Conservation (phyloP, 2,797 vertebrate species). For the Mastacembelus armatus region DNA sequence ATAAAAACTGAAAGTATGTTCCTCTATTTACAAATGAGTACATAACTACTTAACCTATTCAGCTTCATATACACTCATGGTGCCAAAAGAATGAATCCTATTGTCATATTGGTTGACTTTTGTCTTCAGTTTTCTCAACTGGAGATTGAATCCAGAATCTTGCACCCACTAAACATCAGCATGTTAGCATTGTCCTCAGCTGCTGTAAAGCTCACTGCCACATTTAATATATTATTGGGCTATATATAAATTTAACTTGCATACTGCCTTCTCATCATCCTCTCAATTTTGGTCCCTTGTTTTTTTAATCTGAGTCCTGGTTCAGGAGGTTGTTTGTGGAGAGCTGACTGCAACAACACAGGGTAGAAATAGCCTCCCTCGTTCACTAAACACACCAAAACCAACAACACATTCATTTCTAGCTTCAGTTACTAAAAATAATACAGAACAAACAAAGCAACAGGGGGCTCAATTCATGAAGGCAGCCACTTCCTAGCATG, state of each 20-base stretch:
- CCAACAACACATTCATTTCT: slow-evolving; percentile 67
- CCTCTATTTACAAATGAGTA: slow-evolving; percentile 21
- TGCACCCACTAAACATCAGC: not conserved
- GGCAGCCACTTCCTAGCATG: slow-evolving; percentile 61
- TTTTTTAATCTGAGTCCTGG: slow-evolving; percentile 5
- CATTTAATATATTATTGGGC: not conserved
- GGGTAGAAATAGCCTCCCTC: slow-evolving; percentile 66
- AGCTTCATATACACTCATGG: not conserved
- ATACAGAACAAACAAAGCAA: slow-evolving; percentile 75
- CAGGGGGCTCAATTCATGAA: slow-evolving; percentile 68
- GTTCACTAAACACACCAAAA: slow-evolving; percentile 66
- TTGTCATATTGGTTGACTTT: too few species aligned
- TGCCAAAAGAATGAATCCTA: not conserved
- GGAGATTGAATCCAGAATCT: too few species aligned
- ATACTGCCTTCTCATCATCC: slow-evolving; percentile 12
- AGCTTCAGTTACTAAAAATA: slow-evolving; percentile 75
- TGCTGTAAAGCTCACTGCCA: not conserved
- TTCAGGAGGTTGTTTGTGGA: slow-evolving; percentile 58
- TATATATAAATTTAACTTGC: not conserved
- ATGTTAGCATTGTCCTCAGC: not conserved
- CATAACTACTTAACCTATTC: slow-evolving; percentile 1
- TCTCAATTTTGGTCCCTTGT: not conserved
- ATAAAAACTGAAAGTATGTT: slow-evolving; percentile 27
- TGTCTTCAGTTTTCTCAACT: too few species aligned
- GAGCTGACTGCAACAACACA: slow-evolving; percentile 48